phyloP scores from a whole-genome alignment of 1,140 invertebrate species.

The Tachypleus tridentatus region DNA sequence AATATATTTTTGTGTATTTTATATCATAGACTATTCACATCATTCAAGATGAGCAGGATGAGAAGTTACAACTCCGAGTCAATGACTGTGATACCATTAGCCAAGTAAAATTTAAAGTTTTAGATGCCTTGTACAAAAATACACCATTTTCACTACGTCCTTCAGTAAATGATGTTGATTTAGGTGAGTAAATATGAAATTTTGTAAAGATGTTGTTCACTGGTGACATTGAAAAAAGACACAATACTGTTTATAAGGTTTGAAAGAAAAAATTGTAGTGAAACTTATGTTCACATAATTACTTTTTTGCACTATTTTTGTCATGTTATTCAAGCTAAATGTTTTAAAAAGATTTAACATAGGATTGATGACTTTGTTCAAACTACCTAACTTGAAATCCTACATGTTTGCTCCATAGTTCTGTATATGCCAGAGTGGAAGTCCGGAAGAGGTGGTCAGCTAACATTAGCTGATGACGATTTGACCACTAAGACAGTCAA shows the following conservation, averaged over 20 bases:
- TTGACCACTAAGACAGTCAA: constrained; percentile 75
- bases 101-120: constrained; percentile 94
- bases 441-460: constrained; percentile 49
- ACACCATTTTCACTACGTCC: constrained; percentile 85
- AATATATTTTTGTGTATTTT: neutral
- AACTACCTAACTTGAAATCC: too few species aligned
- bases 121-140: constrained; percentile 94
- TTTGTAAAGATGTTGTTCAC: too few species aligned
- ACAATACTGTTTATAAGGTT: too few species aligned
- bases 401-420: too few species aligned
- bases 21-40: constrained; percentile 16
- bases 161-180: constrained; percentile 79
- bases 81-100: constrained; percentile 97
- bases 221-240: too few species aligned
- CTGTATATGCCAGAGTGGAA: constrained; percentile 33
- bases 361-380: too few species aligned
- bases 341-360: too few species aligned
- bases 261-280: too few species aligned
- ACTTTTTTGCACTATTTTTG: too few species aligned
- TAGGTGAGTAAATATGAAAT: constrained; percentile 36
- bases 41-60: constrained; percentile 82
- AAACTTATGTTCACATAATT: too few species aligned
- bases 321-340: too few species aligned
- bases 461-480: constrained; percentile 89
- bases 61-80: constrained; percentile 90